Base-by-base conservation (phyloP, 1,140 invertebrate species). In the Andrena cerasifolii region DNA sequence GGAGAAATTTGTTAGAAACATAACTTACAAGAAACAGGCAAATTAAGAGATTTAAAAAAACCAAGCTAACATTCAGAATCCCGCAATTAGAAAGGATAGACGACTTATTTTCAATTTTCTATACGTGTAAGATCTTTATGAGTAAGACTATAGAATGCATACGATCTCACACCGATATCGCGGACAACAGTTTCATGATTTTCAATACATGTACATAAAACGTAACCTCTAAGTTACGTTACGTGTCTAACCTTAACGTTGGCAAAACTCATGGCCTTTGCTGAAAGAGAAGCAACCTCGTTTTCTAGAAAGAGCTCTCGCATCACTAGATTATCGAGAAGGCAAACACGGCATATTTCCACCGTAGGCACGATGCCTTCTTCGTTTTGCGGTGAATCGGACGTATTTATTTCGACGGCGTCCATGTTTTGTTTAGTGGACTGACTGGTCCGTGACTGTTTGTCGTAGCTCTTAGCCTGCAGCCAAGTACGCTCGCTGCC, bases 161-260 rank as follows among this genome's bases (percentile, higher is more conserved):
- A 14, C 36, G 36, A 16, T 45, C 0, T 61, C 8, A 18, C 6
- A 1, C 4, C 16, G 56, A 36, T 21, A 59, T 33, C 4, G 14
- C 3, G 7, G 2, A 36, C 14, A 45, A 43, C 0, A 16, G 2
- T 62, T 49, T 51, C 3, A 63, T 36, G 14, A 8, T 49, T 47
- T 47, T 4, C 21, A 14, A 56, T 31, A 31, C 16, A 33, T 53
- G 21, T 7, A 8, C 36, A 49, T 16, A 16, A 33, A 40, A 77
- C 10, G 49, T 90, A 90, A 90, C 88, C 88, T 89, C 73, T 4
- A 80, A 88, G 79, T 63, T 56, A 73, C 58, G 79, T 63, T 56
- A 73, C 58, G 71, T 82, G 59, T 86, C 91, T 92, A 92, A 93
- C 91, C 91, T 93, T 93, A 86, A 92, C 90, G 47, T 87, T 91